Evolutionary conservation across 2,888 invertebrate species (phyloP).

Genomic region (Drosophila mimica): DNA sequence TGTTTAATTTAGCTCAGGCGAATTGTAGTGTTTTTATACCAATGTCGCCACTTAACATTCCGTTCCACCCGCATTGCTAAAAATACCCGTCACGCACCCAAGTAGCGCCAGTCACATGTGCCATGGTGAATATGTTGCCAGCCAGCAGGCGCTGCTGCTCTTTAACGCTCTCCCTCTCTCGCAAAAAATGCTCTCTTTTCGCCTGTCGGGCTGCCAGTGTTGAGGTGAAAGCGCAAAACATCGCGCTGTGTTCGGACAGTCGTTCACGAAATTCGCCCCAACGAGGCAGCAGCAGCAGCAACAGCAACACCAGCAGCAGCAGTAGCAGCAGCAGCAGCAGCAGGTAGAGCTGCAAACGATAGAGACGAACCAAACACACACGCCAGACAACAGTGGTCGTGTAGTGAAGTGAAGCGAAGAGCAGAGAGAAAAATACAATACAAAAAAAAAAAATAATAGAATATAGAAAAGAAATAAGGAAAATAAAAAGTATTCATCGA

Average conservation of each 20-base stretch:
- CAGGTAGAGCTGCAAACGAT: conserved; percentile 46
- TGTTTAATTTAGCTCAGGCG: neutral
- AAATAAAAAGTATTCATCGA: conserved; percentile 33
- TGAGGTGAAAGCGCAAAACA: conserved; percentile 53
- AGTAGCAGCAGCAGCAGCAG: conserved; percentile 46
- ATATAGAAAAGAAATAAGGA: conserved; percentile 28
- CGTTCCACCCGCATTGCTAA: conserved; percentile 70
- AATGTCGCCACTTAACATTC: conserved; percentile 54
- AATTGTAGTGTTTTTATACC: conserved; percentile 17
- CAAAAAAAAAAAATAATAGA: conserved; percentile 17
- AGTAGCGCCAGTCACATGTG: conserved; percentile 73
- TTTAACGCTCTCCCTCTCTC: conserved; percentile 11
- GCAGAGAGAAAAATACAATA: conserved; percentile 33
- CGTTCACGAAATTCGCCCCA: conserved; percentile 73
- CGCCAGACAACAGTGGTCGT: conserved; percentile 55
- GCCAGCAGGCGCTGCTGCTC: conserved; percentile 17
- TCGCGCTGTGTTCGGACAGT: conserved; percentile 58
- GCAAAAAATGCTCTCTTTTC: conserved; percentile 1
- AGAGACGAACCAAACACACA: conserved; percentile 42
- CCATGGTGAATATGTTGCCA: conserved; percentile 65
- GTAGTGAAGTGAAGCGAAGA: conserved; percentile 58
- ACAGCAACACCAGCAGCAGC: conserved; percentile 9
- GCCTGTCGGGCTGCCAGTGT: conserved; percentile 5
- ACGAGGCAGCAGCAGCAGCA: conserved; percentile 66
- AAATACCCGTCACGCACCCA: conserved; percentile 69